Evolutionary conservation across 2,797 vertebrate genomes (phyloP), one percentile per base, ranked within the genome.

Genomic region (Myotis findleyi): DNA sequence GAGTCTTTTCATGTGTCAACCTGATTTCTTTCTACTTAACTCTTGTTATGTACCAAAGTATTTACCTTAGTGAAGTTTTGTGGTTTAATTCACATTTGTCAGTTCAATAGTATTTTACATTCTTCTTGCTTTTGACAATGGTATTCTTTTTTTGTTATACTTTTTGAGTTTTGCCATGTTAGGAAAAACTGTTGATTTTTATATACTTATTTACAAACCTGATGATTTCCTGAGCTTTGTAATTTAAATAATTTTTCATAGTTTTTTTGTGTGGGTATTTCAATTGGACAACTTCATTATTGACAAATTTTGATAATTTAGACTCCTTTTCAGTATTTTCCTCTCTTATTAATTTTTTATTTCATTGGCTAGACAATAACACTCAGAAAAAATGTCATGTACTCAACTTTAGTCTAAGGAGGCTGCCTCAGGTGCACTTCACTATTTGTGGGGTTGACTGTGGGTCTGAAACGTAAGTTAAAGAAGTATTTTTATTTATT

Each of bases 221-320:
- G 44, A 49, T 44, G 87, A 53, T 91, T 85, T 88, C 17, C 25
- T 76, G 17, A 71, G 47, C 12, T 87, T 18, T 88, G 49, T 68
- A 36, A 25, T 66, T 93, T 49, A 75, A 89, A 51, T 83, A 92
- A 38, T 53, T 92, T 94, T 86, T 79, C 20, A 64, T 49, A 66
- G 64, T 68, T 85, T 93, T 85, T 90, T 33, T 71, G 25, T 76
- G 44, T 76, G 51, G 11, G 38, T 71, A 66, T 91, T 85, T 59
- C 53, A 92, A 2, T 69, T 89, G 47, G 30, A 73, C n/a, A 68
- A 18, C 73, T 93, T 84, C 75, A 82, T 92, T 89, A 69, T 51
- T 57, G 83, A n/a, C 68, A 82, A 49, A 17, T 86, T 41, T 36
- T 93, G n/a, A 23, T 93, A n/a, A 86, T 86, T 81, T 92, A 89